Evolutionary conservation across 2,113 vertebrate genomes (phyloP).

Genomic region (Zonotrichia leucophrys): DNA sequence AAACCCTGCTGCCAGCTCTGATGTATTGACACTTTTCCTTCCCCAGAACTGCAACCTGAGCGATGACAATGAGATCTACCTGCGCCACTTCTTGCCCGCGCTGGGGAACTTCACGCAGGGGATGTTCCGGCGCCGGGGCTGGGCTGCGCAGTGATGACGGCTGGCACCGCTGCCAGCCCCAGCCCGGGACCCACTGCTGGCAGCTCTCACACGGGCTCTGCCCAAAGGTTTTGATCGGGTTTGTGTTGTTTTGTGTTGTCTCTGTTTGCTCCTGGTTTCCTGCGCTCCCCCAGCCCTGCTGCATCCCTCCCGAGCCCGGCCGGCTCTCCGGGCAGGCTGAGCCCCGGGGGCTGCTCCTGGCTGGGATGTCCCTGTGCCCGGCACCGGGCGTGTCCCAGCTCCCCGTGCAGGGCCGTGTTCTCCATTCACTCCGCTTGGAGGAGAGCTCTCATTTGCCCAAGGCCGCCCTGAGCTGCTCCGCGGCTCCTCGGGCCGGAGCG

Average conservation of each 20-base stretch:
- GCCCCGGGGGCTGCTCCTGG: fast-evolving
- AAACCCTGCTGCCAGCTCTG: not conserved
- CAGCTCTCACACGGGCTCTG: not conserved
- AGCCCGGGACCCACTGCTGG: not conserved
- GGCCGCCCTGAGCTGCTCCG: not conserved
- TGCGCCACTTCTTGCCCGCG: constrained; percentile 42
- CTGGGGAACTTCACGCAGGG: constrained; percentile 58
- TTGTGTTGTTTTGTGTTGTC: not conserved
- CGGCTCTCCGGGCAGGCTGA: not conserved
- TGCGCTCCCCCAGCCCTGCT: not conserved
- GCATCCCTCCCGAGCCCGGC: fast-evolving
- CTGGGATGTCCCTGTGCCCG: fast-evolving
- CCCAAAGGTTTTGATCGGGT: too few relatives aligned
- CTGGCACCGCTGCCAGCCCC: fast-evolving
- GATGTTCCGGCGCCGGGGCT: not conserved
- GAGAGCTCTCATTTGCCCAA: fast-evolving
- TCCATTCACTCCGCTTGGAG: not conserved
- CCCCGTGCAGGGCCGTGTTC: fast-evolving
- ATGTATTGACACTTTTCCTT: fast-evolving
- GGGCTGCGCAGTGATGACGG: fast-evolving
- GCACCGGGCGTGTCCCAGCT: not conserved
- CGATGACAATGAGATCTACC: not conserved
- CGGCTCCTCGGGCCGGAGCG: fast-evolving
- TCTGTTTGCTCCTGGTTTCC: not conserved
- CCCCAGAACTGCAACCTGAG: not conserved